Evolutionary conservation across 2,113 vertebrate species (phyloP).

Genomic region (Micromys minutus): DNA sequence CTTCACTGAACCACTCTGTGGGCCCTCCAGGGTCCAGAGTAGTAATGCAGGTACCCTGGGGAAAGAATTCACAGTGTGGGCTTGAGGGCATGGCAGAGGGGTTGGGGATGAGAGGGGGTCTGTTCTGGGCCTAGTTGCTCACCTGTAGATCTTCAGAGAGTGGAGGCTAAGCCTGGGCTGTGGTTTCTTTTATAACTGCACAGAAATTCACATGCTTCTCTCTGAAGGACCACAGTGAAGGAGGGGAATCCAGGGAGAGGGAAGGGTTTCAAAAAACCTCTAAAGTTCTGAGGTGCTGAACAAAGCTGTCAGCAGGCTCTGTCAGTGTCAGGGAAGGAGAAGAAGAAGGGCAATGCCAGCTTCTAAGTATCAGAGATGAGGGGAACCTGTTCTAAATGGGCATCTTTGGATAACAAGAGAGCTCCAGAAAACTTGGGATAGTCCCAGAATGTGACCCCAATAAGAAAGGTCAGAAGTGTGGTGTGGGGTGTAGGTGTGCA

Average conservation of each 20-base stretch:
- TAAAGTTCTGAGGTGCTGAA: background rate
- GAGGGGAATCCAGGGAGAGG: background rate
- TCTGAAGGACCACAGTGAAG: background rate
- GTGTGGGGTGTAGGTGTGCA: background rate
- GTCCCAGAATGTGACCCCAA: background rate
- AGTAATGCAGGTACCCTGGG: background rate
- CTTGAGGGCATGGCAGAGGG: background rate
- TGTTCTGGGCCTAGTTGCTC: background rate
- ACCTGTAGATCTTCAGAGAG: background rate
- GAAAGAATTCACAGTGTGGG: background rate
- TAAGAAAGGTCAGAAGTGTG: background rate
- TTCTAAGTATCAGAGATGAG: background rate
- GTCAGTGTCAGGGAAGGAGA: background rate
- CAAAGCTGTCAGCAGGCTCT: background rate
- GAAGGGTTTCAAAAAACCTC: background rate
- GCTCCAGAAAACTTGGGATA: background rate
- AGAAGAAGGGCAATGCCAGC: background rate
- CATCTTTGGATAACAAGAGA: background rate
- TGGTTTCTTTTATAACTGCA: background rate
- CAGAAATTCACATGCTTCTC: background rate
- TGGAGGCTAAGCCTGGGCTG: too few species aligned
- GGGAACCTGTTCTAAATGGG: background rate
- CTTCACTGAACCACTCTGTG: background rate
- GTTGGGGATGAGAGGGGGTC: background rate
- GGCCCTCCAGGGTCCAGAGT: background rate